These are phyloP conservation scores for Chunga burmeisteri DNA, from an alignment of 2,113 vertebrate genomes.

Conservation along the genomic window DNA sequence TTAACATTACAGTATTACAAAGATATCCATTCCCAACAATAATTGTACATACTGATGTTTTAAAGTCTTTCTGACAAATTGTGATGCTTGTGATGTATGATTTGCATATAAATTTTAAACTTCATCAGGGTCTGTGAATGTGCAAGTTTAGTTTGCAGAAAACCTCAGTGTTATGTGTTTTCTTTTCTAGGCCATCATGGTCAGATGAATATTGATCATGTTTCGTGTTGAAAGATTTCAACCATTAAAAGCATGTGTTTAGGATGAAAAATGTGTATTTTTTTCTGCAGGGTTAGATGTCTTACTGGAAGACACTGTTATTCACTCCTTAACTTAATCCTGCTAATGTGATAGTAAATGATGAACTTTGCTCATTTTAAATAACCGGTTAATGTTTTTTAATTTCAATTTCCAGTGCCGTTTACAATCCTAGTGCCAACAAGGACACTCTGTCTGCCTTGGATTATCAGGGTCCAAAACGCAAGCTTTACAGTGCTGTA, in stretches of 20 bases:
- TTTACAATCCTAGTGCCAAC: conserved; percentile 76
- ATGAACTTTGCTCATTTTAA: neutral
- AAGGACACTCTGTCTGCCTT: conserved; percentile 72
- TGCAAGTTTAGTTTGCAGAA: neutral
- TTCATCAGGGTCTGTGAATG: neutral
- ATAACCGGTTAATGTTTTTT: neutral
- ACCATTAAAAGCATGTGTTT: neutral
- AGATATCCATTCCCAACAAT: neutral
- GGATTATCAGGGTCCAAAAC: conserved; percentile 80
- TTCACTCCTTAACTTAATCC: neutral
- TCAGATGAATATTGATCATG: neutral
- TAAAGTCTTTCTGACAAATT: neutral
- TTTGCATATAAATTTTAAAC: neutral
- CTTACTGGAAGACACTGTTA: neutral
- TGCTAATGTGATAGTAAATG: neutral
- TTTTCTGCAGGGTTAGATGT: neutral
- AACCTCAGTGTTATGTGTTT: neutral
- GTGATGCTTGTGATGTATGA: neutral
- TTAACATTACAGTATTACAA: neutral
- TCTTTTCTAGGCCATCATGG: neutral
- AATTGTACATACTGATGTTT: neutral
- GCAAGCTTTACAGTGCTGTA: conserved; percentile 95
- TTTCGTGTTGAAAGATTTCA: neutral
- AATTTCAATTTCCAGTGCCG: conserved; percentile 47
- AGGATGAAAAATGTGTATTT: neutral